Evolutionary conservation across 2,888 invertebrate species (phyloP).

Genomic region (Poecilobothrus nobilitatus): DNA sequence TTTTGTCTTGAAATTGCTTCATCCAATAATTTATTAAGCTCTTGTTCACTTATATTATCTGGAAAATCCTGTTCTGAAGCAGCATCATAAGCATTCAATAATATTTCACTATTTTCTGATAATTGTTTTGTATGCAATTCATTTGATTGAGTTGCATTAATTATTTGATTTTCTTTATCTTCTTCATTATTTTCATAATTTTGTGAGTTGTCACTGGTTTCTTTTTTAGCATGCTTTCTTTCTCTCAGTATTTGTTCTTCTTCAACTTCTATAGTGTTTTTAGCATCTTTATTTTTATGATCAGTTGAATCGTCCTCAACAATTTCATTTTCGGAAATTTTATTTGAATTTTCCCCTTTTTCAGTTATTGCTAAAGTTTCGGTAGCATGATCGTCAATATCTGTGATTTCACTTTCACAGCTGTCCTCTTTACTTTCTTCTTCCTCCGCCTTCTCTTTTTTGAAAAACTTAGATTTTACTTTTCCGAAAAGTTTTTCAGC

Average conservation of each 20-base stretch:
- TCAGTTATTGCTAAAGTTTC: not conserved
- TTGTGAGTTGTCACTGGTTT: not conserved
- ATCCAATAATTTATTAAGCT: slow-evolving; percentile 25
- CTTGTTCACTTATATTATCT: slow-evolving; percentile 22
- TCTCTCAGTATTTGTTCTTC: not conserved
- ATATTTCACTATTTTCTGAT: slow-evolving; percentile 7
- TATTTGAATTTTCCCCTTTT: not conserved
- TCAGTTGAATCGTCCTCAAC: not conserved
- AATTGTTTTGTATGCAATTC: not conserved
- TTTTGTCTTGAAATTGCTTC: slow-evolving; percentile 25
- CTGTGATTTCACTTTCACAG: not conserved
- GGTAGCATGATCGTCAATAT: not conserved
- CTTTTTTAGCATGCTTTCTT: slow-evolving; percentile 4
- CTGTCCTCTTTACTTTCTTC: not conserved
- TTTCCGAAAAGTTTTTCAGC: not conserved
- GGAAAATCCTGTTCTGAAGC: not conserved
- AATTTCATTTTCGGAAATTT: not conserved
- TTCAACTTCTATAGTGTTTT: slow-evolving; percentile 10
- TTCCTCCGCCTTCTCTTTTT: not conserved
- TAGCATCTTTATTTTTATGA: slow-evolving; percentile 2
- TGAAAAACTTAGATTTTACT: not conserved
- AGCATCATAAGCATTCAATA: not conserved
- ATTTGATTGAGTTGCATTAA: slow-evolving; percentile 1
- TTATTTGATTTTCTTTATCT: not conserved
- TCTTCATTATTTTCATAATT: not conserved